Percentiles rank a stretch among this genome's conserved stretches.
phyloP scores from a whole-genome alignment of 2,888 invertebrate genomes.

The Sceliomorpha sp. region DNA sequence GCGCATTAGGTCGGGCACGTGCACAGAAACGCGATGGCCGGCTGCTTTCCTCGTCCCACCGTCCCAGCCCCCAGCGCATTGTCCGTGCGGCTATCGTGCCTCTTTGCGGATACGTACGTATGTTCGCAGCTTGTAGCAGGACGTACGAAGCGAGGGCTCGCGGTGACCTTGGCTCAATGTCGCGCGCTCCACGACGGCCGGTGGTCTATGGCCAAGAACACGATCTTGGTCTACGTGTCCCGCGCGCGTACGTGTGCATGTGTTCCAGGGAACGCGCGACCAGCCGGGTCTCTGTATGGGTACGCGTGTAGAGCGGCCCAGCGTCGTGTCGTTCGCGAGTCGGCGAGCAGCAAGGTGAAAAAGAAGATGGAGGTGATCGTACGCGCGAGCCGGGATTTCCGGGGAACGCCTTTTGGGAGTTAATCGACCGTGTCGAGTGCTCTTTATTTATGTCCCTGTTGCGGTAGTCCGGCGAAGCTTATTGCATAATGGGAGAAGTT shows the following conservation, averaged over 20 bases:
- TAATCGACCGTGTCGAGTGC: slow-evolving; percentile 43
- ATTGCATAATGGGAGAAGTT: slow-evolving; percentile 34
- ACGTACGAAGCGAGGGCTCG: no score
- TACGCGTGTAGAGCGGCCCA: slow-evolving; percentile 24
- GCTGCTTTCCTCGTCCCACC: no score
- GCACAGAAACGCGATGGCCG: slow-evolving; percentile 45
- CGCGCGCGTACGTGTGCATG: slow-evolving; percentile 44
- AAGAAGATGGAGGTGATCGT: slow-evolving; percentile 29
- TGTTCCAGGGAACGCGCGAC: no score
- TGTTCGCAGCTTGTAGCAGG: slow-evolving; percentile 52
- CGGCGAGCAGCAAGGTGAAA: slow-evolving; percentile 23
- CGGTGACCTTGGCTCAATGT: slow-evolving; percentile 70
- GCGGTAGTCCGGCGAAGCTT: slow-evolving; percentile 39
- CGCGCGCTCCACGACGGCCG: no score
- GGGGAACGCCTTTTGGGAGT: slow-evolving; percentile 43
- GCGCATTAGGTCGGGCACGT: slow-evolving; percentile 25
- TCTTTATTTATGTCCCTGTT: slow-evolving; percentile 43
- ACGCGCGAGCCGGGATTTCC: slow-evolving; percentile 24
- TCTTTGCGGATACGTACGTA: slow-evolving; percentile 44
- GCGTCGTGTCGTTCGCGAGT: slow-evolving; percentile 15
- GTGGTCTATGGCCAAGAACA: slow-evolving; percentile 35
- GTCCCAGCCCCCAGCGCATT: slow-evolving; percentile 44
- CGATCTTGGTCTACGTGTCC: slow-evolving; percentile 50
- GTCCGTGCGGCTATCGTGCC: slow-evolving; percentile 45
- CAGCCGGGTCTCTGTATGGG: no score